Base-by-base conservation (phyloP, 2,797 vertebrate species). In the Falco novaeseelandiae region DNA sequence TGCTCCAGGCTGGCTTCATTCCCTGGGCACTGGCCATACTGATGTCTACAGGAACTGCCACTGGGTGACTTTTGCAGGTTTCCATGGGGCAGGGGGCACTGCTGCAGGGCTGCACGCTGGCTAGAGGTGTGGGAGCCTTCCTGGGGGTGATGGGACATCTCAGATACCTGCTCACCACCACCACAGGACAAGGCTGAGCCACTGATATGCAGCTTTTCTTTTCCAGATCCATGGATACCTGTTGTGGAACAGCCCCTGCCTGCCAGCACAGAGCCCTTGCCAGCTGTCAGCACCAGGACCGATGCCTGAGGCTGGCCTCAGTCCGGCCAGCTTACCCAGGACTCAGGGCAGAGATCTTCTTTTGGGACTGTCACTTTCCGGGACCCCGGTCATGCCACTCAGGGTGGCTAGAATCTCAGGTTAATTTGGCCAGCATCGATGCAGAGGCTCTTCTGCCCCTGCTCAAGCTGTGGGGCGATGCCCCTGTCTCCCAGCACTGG, bases 371-470 rank as follows among this genome's bases (percentile, higher is more conserved):
- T 71, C 70, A 30, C 91, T 92, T 74, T 90, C 72, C 4, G 22
- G 95, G 93, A 91, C 92, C 77, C 44, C 0, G 3, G 40, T 81
- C 74, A 30, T 6, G 0, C 79, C 40, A 20, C 54, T 15, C 23
- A 1, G n/a, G 51, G 90, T 59, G 90, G 88, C 2, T 90, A 78
- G 32, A 95, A 87, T 94, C 96, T 93, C 94, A 97, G 98, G 96
- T 91, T 98, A 80, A 93, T 83, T 93, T 92, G 62, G 85, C 96
- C 90, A 90, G 91, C 84, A 76, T 72, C 58, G 30, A 16, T 4
- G 70, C 77, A 72, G 91, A 20, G 73, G 91, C 87, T 65, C 9
- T 21, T 21, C 36, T 12, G 57, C 57, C 65, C 29, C 65, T 9
- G 69, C 65, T 34, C 1, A 2, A 90, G 80, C 61, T 52, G 54